Base-by-base conservation (phyloP, 2,113 vertebrate genomes). In the Dromas ardeola region DNA sequence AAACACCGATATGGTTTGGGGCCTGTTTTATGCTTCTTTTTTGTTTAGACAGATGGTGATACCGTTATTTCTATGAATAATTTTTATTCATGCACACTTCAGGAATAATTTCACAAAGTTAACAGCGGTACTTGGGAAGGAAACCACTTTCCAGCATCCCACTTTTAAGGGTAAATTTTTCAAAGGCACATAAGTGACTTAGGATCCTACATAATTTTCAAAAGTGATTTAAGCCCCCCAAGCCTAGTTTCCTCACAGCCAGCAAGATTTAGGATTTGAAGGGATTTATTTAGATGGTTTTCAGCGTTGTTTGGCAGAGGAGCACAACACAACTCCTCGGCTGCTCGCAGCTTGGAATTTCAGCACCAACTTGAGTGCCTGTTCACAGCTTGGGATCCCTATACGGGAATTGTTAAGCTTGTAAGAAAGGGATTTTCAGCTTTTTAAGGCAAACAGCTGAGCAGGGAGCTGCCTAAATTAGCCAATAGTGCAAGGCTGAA, bases 401-500 rank as follows among this genome's bases (percentile, higher is more conserved):
- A 22, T 18, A 59, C 1, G 86, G 95, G 95, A 96, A 95, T 97
- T 95, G 94, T 62, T 96, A 97, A 97, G 97, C 96, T 96, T 70
- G 58, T 95, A 97, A 97, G 96, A 96, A 96, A 94, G 92, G 94
- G 97, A 96, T 97, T 97, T 97, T 92, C 95, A 88, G 88, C 93
- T 96, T 97, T 97, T 96, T 95, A 93, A 97, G 94, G 88, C 92
- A 93, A 95, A 86, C 96, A 96, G 97, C 88, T 96, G 96, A 97
- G 86, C 62, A 80, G 93, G 38, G 63, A 93, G 72, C 95, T 95
- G 94, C 72, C 88, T 97, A 70, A 96, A 94, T 92, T 95, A 97
- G 90, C 76, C 96, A 96, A 17, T 61, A 93, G 95, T 93, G 76
- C 55, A 67, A 78, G 88, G 69, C 79, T 93, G 76, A 94, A 94